Evolutionary conservation across 2,888 invertebrate genomes (phyloP), one percentile per base, ranked within the genome.

Genomic region (Minunthozetes semirufus): DNA sequence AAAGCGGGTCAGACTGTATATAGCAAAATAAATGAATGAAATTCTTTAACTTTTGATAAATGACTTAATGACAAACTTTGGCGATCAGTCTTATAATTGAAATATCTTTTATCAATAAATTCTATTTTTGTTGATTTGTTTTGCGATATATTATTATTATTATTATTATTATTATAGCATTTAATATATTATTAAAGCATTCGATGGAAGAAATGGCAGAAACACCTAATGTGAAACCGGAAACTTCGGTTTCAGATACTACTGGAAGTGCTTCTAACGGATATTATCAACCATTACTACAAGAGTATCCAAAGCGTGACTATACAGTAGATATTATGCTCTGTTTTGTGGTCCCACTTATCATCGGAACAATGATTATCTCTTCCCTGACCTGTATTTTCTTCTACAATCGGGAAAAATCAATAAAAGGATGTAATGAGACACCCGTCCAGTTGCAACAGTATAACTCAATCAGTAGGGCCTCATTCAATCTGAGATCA

Each of bases 271-370:
- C 42, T 1, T 68, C 38, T 11, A n/a, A 19, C 46, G 22, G 6
- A n/a, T 19, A 68, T 68, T 68, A 68, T 46, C 38, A 46, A 13
- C 38, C 68, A 22, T 22, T 68, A 42, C 19, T 42, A 68, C 42
- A 68, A 22, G 8, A 29, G 3, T 29, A 90, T 22, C 92, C 92
- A 0, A 82, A 85, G 42, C 85, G 91, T 66, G 89, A 88, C 79
- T 90, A 91, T 80, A 85, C 87, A 13, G 85, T 87, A 76, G 90
- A 91, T 81, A 84, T 90, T 78, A 85, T 88, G 0, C 87, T 89
- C 2, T 88, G 90, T 0, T 86, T 91, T 75, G 86, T 90, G 15
- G 86, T 89, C 17, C 91, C 92, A 0, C 84, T 89, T 78, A 82
- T 88, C 74, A 84, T 91, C 63, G 85, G 92, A 81, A 82, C 90